Conservation (phyloP, 2,113 vertebrate genomes). For the Mugil cephalus region DNA sequence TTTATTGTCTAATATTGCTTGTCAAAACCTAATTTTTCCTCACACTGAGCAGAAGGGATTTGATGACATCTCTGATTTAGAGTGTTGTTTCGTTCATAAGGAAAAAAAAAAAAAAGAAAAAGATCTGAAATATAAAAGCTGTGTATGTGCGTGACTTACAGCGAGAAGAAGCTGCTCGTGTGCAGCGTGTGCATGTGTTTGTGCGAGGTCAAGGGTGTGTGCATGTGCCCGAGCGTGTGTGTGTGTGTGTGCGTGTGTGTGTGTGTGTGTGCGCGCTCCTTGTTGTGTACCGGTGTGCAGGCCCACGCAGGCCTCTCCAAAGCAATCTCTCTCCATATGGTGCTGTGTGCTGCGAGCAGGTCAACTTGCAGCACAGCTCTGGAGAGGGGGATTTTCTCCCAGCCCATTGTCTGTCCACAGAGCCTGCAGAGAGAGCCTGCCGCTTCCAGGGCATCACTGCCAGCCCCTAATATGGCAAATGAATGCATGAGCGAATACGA, state of each 20-base stretch:
- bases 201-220: no score
- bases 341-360: constrained; percentile 42
- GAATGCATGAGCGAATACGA: constrained; percentile 84
- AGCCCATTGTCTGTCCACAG: constrained; percentile 71
- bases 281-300: constrained; percentile 27
- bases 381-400: constrained; percentile 56
- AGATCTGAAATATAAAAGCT: constrained; percentile 25
- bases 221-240: no score
- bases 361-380: constrained; percentile 63
- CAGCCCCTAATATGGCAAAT: constrained; percentile 81
- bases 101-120: no score
- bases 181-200: no score
- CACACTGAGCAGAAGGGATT: constrained; percentile 49
- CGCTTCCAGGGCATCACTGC: constrained; percentile 66
- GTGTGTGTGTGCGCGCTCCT: constrained; percentile 5
- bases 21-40: constrained; percentile 54
- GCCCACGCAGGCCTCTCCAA: constrained; percentile 58
- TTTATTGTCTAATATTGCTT: constrained; percentile 55
- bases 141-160: constrained; percentile 17
- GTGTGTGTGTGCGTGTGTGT: no score
- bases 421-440: constrained; percentile 71
- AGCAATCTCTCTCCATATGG: constrained; percentile 60
- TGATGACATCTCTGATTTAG: constrained; percentile 47
- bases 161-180: constrained; percentile 17
- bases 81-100: constrained; percentile 37